Base-by-base conservation (phyloP, 2,888 invertebrate genomes). In the Hoplodrina blanda region DNA sequence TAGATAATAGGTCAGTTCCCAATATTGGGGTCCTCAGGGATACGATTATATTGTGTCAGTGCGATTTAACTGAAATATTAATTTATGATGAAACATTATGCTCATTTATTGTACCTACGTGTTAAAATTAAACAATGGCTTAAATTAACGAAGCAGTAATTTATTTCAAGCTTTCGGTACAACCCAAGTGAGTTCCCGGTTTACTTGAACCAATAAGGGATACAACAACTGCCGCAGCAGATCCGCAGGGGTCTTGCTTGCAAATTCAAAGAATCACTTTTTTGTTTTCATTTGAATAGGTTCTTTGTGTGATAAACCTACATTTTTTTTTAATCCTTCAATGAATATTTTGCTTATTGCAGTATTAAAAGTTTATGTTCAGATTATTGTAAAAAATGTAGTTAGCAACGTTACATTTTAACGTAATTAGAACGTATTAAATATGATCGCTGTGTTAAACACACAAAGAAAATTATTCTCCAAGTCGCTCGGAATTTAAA, bases 1-100 rank as follows among this genome's bases (percentile, higher is more conserved):
- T 73, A 67, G 76, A 82, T 84, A 77, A 83, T 78, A 68, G 73
- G 69, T 46, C 53, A 72, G 66, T 73, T 75, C 52, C 64, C 69
- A 66, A 72, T 80, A 77, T 41, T 72, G 44, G 20, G 60, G 57
- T 44, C 67, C 69, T n/a, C 13, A 17, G 73, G 78, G 84, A 63
- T 69, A 75, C 59, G 59, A 57, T 55, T 71, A 73, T 69, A 78
- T 69, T 74, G 68, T 61, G 69, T 62, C 73, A 66, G 62, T 62
- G 62, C 60, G 63, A 67, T 73, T 76, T 71, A 70, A 72, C 69
- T 49, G 50, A 68, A 56, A 73, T 73, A 76, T 76, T 73, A 76
- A 74, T 76, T 78, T 82, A 62, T 71, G 71, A 72, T 70, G 69
- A 62, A 68, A 70, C 52, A 74, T 81, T 70, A 74, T 64, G 57